Conservation (phyloP, 2,113 vertebrate genomes). For the Rhodinocichla rosea region DNA sequence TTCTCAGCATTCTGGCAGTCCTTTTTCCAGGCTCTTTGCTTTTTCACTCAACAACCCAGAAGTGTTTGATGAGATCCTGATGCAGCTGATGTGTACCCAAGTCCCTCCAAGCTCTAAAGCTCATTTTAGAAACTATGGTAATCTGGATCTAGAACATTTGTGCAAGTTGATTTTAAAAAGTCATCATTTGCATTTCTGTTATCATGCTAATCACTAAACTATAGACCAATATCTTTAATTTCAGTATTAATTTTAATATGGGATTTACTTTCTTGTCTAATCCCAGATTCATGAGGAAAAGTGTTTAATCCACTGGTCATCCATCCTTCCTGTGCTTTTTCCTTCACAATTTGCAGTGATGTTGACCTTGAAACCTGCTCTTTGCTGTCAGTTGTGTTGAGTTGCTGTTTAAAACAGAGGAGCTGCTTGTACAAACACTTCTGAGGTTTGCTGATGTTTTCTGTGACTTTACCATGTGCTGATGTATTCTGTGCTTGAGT, state of each 20-base stretch:
- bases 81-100: not conserved
- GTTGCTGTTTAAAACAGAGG: not conserved
- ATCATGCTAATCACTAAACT: not conserved
- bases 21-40: fast-evolving
- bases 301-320: not conserved
- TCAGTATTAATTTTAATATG: not conserved
- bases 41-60: not conserved
- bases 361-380: not conserved
- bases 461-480: not conserved
- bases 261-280: not conserved
- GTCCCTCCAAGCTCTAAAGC: not conserved
- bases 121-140: not conserved
- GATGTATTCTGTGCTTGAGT: not conserved
- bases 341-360: not conserved
- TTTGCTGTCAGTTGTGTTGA: not conserved
- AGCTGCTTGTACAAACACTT: not conserved
- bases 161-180: not conserved
- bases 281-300: not conserved
- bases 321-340: not conserved
- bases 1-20: not conserved
- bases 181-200: not conserved
- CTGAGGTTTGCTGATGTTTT: not conserved
- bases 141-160: not conserved
- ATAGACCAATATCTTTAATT: not conserved
- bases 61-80: not conserved